Conservation (phyloP, 1,140 invertebrate genomes). For the Physella acuta region DNA sequence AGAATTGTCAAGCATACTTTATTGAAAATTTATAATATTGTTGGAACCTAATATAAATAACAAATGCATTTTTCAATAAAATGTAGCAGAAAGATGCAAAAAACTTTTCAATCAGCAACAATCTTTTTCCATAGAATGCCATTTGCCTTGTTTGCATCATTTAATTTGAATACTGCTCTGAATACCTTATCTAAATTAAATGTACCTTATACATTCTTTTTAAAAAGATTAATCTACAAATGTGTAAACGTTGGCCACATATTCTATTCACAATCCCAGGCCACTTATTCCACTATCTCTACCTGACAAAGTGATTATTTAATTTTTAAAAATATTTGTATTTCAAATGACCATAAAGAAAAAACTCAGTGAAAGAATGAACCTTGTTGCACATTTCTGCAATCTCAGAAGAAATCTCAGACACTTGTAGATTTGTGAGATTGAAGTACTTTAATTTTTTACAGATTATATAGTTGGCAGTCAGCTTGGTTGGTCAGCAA, state of each 20-base stretch:
- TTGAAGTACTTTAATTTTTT: no score
- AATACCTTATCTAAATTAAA: neutral
- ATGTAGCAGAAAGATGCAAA: neutral
- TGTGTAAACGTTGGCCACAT: neutral
- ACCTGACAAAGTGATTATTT: neutral
- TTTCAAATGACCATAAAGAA: neutral
- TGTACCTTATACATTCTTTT: neutral
- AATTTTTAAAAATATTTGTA: neutral
- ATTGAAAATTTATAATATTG: no score
- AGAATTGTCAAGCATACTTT: no score
- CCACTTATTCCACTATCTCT: neutral
- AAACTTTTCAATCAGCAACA: neutral
- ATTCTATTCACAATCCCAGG: neutral
- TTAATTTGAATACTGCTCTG: no score
- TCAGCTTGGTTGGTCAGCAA: constrained; percentile 9
- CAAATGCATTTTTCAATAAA: neutral
- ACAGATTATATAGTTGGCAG: constrained; percentile 17
- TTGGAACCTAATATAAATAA: no score
- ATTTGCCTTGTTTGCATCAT: no score
- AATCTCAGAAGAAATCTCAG: no score
- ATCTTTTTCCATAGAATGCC: neutral
- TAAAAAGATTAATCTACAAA: neutral
- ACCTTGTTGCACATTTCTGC: neutral
- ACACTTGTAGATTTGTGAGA: no score
- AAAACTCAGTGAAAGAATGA: neutral